Conservation (phyloP, 2,888 invertebrate species). For the Malacosoma neustria region DNA sequence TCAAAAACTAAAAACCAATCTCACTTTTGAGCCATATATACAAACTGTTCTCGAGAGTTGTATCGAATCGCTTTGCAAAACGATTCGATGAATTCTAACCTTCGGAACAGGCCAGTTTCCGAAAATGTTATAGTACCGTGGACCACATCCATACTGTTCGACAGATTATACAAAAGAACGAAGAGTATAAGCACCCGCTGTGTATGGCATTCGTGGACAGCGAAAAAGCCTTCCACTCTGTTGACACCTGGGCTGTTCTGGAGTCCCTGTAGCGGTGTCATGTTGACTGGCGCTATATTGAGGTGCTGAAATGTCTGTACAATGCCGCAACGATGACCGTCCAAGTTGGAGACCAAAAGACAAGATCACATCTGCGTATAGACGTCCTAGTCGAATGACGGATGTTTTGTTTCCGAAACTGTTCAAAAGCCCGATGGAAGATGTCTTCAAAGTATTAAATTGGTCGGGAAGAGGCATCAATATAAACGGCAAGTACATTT, state of each 20-base stretch:
- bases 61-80: too few relatives aligned
- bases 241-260: not conserved
- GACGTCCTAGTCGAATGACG: not conserved
- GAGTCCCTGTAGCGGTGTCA: not conserved
- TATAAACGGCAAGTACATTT: not conserved
- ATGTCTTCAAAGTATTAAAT: not conserved
- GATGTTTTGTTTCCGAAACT: not conserved
- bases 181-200: not conserved
- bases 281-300: not conserved
- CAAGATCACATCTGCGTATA: not conserved
- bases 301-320: not conserved
- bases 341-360: not conserved
- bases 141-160: too few relatives aligned
- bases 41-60: too few relatives aligned
- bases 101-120: too few relatives aligned
- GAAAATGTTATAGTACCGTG: too few relatives aligned
- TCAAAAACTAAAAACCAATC: too few relatives aligned
- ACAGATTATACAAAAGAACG: not conserved
- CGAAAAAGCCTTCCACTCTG: not conserved
- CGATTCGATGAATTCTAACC: too few relatives aligned
- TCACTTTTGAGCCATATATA: too few relatives aligned
- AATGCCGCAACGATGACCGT: not conserved
- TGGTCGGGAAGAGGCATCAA: not conserved
- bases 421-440: not conserved
- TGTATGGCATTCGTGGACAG: not conserved